Percentiles rank a stretch among this genome's conserved stretches.
Conservation (phyloP, 2,113 vertebrate genomes). For the Lepisosteus osseus region DNA sequence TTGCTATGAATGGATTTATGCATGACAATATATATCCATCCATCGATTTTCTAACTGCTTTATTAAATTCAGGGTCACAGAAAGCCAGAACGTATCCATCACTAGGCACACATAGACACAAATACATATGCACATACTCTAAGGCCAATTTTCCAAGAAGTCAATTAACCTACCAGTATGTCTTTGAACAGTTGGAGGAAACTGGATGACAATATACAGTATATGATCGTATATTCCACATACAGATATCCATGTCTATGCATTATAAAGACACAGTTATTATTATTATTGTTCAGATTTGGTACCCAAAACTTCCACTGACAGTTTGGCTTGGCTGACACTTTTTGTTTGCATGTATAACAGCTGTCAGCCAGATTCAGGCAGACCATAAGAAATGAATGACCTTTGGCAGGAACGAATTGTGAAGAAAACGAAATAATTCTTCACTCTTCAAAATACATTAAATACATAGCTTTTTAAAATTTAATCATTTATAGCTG, state of each 20-base stretch:
- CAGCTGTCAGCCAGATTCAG: slow-evolving; percentile 63
- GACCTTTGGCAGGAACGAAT: slow-evolving; percentile 38
- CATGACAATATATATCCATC: background rate
- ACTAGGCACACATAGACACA: no score
- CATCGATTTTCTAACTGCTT: no score
- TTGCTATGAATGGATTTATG: background rate
- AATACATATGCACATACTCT: no score
- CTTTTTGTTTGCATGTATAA: slow-evolving; percentile 37
- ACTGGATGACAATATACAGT: background rate
- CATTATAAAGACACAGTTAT: slow-evolving; percentile 6
- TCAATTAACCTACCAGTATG: no score
- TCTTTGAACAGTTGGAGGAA: background rate
- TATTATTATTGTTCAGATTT: slow-evolving; percentile 32
- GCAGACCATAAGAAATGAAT: slow-evolving; percentile 48
- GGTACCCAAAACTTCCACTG: slow-evolving; percentile 45
- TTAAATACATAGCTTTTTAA: background rate
- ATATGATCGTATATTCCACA: background rate
- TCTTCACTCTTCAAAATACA: slow-evolving; percentile 14
- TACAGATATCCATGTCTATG: slow-evolving; percentile 29
- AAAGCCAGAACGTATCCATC: no score
- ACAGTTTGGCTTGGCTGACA: slow-evolving; percentile 59
- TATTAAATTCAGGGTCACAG: no score
- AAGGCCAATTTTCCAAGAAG: no score
- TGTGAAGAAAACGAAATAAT: slow-evolving; percentile 9
- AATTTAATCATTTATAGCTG: background rate